Base-by-base conservation (phyloP, 2,797 vertebrate genomes). In the Eleutherodactylus coqui region DNA sequence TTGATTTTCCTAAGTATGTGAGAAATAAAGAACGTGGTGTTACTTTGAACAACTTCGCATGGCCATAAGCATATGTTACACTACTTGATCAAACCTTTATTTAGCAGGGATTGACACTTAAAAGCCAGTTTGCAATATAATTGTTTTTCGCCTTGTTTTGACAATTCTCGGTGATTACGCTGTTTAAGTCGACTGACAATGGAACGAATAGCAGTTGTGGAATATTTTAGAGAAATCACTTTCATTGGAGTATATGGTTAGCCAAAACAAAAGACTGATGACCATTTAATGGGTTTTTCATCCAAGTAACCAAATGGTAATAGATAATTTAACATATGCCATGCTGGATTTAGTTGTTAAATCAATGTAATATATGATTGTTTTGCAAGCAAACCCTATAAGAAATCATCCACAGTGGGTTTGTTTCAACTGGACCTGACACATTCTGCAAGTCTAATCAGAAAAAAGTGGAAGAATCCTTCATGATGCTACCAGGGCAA, bases 1-100 rank as follows among this genome's bases (percentile, higher is more conserved):
- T 86, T 86, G 85, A 86, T 86, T 86, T 82, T 70, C 47, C 38
- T 82, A 32, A 29, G 67, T 55, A 36, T 86, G 79, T 86, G 85
- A 82, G 67, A 82, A 82, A 82, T 86, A 62, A 77, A 82, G 79
- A 75, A 38, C 36, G 11, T 36, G 24, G 72, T 38, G 79, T 77
- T 82, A 77, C 85, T 82, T 77, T 72, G 47, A 82, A 86, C 79
- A 86, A 45, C 58, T 76, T 86, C 82, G 58, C 85, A 82, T 11
- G 55, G 24, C 60, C 34, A 43, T 82, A 86, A 86, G 47, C 77
- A 77, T 82, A 53, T 75, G 79, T 86, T 80, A 70, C 47, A 24
- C 36, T 58, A 82, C n/a, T 58, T 82, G 70, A 82, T 82, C 60
- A 86, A 77, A 82, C 72, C 58, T 82, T 82, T 82, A 82, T 77